Evolutionary conservation across 2,888 invertebrate species (phyloP).

Genomic region (Eucriotettix oculatus): DNA sequence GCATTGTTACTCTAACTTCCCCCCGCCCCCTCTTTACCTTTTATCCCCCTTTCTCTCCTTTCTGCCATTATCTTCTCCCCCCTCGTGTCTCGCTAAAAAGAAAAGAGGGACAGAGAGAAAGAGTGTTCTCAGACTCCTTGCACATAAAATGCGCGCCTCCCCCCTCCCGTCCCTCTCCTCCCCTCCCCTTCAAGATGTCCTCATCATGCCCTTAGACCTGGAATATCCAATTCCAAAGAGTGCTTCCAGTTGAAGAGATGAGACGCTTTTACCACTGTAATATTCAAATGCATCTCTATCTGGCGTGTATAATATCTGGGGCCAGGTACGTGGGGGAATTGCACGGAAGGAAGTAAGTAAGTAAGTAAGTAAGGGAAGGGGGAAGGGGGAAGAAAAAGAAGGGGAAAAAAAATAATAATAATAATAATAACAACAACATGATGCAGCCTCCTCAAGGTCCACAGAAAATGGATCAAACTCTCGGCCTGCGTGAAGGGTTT

Average conservation of each 20-base stretch:
- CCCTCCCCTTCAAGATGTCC: slow-evolving; percentile 8
- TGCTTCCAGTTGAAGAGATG: slow-evolving; percentile 9
- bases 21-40: not conserved
- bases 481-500: too few species aligned
- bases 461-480: too few species aligned
- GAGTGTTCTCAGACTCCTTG: too few species aligned
- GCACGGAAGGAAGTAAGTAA: too few species aligned
- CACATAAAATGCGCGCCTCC: not conserved
- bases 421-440: too few species aligned
- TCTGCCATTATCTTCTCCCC: not conserved
- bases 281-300: not conserved
- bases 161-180: slow-evolving; percentile 2
- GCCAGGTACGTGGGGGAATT: too few species aligned
- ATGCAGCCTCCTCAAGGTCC: too few species aligned
- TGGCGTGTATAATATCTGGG: not conserved
- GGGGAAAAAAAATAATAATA: too few species aligned
- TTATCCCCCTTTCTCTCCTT: not conserved
- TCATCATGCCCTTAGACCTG: slow-evolving; percentile 12
- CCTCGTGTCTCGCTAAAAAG: not conserved
- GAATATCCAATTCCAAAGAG: slow-evolving; percentile 14
- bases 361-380: too few species aligned
- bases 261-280: slow-evolving; percentile 1
- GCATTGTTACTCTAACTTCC: not conserved
- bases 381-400: too few species aligned
- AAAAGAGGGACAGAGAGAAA: not conserved